These are phyloP conservation scores for Saturnia pavonia DNA, from an alignment of 2,888 invertebrate genomes.

Conservation along the genomic window DNA sequence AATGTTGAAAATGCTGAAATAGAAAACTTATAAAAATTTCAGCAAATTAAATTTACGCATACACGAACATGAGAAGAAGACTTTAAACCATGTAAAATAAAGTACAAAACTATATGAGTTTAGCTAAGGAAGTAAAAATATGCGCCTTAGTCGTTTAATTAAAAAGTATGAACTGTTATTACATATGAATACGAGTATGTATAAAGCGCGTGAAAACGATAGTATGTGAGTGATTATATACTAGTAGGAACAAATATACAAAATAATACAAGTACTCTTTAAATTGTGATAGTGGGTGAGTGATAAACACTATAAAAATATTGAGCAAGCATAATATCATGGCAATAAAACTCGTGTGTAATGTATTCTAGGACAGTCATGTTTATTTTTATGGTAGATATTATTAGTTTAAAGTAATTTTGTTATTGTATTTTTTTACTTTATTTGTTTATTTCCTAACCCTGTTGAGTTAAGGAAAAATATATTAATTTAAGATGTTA, in stretches of 20 bases:
- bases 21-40: too few relatives aligned
- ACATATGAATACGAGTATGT: too few relatives aligned
- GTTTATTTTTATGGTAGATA: neutral
- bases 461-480: neutral
- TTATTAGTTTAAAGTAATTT: neutral
- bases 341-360: neutral
- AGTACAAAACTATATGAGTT: neutral
- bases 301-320: neutral
- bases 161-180: neutral
- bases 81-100: neutral
- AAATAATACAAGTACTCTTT: neutral
- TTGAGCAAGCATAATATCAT: neutral
- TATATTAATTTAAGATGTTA: neutral
- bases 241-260: neutral
- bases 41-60: too few relatives aligned
- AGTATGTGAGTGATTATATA: neutral
- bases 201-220: neutral
- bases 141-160: neutral
- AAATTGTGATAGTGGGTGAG: neutral
- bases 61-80: neutral
- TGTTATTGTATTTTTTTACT: neutral
- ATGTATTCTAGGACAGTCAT: neutral
- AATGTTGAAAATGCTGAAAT: neutral
- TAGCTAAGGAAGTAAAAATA: neutral
- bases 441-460: neutral